Base-by-base conservation (phyloP, 2,113 vertebrate genomes). In the Cyanoramphus novaezelandiae region DNA sequence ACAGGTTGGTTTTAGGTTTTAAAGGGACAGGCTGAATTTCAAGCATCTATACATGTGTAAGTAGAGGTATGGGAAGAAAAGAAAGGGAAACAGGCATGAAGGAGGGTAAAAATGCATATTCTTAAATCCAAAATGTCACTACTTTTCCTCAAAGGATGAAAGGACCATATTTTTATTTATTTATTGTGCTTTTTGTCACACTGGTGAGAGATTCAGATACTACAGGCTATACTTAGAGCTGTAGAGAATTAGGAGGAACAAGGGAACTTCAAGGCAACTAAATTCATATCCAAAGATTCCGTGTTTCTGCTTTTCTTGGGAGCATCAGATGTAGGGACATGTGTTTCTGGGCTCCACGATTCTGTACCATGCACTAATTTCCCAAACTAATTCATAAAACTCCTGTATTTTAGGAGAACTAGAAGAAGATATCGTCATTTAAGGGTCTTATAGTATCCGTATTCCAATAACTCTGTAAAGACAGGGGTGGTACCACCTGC, bases 311-410 rank as follows among this genome's bases (percentile, higher is more conserved):
- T 70, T 80, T 88, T 82, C 14, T 11, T 74, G 7, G 4, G 33
- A 5, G 6, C 44, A 18, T 5, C 7, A 28, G 4, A 15, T 1
- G 2, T 9, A 62, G 0, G 1, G 11, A 41, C 9, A 12, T 5
- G 59, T 86, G 5, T 6, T 85, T 68, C 49, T 79, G n/a, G 35
- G 6, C 15, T 85, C 10, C 23, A 39, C 13, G 13, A 3, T 28
- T 77, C 41, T 70, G 17, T 49, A 31, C 17, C 17, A 18, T 2
- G 1, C 31, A 53, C 29, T 25, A 8, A 27, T 49, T 76, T 72
- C 41, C 52, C 33, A 70, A 64, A 86, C 1, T 15, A 46, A 44
- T 53, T 59, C 3, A 0, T 5, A 88, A 43, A 86, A 55, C 44
- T 46, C 3, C 5, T 27, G 7, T 37, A 31, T 77, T 69, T 72